phyloP scores from a whole-genome alignment of 2,113 vertebrate genomes.

The Daboia siamensis region DNA sequence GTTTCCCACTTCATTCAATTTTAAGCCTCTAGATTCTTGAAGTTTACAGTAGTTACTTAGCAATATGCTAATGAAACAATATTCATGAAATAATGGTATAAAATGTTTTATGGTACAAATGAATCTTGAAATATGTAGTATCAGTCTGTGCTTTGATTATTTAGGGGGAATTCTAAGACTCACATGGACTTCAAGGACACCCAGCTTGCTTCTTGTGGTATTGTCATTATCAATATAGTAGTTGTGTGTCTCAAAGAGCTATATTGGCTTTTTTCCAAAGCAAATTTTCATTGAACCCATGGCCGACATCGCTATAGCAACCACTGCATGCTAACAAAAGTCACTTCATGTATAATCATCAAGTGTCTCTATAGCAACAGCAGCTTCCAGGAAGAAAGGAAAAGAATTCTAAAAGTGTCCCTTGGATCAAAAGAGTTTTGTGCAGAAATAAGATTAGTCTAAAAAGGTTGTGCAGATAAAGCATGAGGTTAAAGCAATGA shows the following conservation, averaged over 20 bases:
- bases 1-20: not conserved
- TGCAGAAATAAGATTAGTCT: constrained; percentile 36
- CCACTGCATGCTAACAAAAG: constrained; percentile 65
- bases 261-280: constrained; percentile 47
- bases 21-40: not conserved
- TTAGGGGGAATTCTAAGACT: constrained; percentile 33
- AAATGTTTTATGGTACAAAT: not conserved
- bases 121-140: constrained; percentile 12
- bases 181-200: constrained; percentile 54
- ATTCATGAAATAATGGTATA: not conserved
- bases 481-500: constrained; percentile 45
- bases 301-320: constrained; percentile 74
- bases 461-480: constrained; percentile 49
- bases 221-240: constrained; percentile 48
- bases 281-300: constrained; percentile 64
- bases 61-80: constrained; percentile 17
- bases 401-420: constrained; percentile 63
- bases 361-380: constrained; percentile 77
- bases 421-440: constrained; percentile 60
- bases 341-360: constrained; percentile 63
- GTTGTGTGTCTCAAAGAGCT: constrained; percentile 48
- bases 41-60: not conserved
- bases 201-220: constrained; percentile 33
- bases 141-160: constrained; percentile 25
- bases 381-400: constrained; percentile 65